phyloP scores from a whole-genome alignment of 2,113 vertebrate genomes.

The Hystrix cristata region DNA sequence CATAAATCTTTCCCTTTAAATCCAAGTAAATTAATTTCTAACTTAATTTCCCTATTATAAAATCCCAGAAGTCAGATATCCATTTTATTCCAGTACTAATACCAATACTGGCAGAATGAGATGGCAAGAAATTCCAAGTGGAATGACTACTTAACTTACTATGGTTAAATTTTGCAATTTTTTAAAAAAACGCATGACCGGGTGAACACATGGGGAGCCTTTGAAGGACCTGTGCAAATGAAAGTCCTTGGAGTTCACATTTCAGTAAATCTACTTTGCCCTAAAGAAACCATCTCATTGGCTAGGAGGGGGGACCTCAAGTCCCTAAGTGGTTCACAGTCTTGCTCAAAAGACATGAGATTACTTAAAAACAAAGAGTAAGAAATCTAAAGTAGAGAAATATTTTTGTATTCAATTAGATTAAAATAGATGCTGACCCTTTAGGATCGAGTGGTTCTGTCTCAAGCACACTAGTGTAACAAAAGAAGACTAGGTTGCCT shows the following conservation, averaged over 20 bases:
- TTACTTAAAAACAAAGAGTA: neutral
- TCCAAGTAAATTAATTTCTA: neutral
- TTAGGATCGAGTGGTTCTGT: neutral
- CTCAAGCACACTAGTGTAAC: neutral
- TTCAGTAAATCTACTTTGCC: neutral
- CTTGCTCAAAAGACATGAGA: neutral
- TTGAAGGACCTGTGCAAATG: neutral
- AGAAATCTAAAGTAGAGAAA: conserved; percentile 19
- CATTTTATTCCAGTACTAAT: neutral
- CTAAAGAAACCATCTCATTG: neutral
- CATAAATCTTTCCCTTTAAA: neutral
- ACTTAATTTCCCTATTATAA: neutral
- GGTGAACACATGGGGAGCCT: neutral
- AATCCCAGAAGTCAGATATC: neutral
- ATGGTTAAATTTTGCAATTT: conserved; percentile 1
- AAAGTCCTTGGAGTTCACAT: neutral
- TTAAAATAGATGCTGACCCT: neutral
- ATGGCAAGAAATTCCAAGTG: neutral
- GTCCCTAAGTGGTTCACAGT: neutral
- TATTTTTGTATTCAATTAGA: neutral
- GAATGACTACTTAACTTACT: neutral
- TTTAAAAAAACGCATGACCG: neutral
- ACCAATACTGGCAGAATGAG: neutral
- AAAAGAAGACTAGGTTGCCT: neutral
- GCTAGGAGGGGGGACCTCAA: neutral